phyloP scores from a whole-genome alignment of 2,888 invertebrate genomes.

The Trilocha varians region DNA sequence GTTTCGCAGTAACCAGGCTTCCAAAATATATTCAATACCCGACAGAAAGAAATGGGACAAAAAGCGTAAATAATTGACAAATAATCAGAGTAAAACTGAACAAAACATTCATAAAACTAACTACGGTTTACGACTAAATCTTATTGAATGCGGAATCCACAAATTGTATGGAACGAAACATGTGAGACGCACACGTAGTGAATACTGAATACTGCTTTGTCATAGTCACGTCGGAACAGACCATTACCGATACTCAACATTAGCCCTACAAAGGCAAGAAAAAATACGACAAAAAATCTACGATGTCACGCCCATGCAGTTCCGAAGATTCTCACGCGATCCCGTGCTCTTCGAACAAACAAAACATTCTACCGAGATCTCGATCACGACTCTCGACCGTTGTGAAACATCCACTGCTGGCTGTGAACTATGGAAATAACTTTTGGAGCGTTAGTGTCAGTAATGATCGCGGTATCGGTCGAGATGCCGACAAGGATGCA shows the following conservation, averaged over 20 bases:
- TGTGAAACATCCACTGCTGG: slow-evolving; percentile 7
- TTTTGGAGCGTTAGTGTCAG: slow-evolving; percentile 17
- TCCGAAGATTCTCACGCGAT: slow-evolving; percentile 66
- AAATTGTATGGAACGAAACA: slow-evolving; percentile 21
- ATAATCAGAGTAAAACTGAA: slow-evolving; percentile 22
- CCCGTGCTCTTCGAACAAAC: slow-evolving; percentile 53
- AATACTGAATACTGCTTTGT: slow-evolving; percentile 42
- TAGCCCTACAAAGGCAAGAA: slow-evolving; percentile 49
- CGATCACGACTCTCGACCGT: slow-evolving; percentile 12
- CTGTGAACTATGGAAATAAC: slow-evolving; percentile 8
- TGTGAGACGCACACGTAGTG: slow-evolving; percentile 30
- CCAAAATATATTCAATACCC: slow-evolving; percentile 1
- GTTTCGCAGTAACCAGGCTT: slow-evolving; percentile 12
- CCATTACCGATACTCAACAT: slow-evolving; percentile 56
- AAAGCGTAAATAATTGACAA: slow-evolving; percentile 24
- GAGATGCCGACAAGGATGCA: slow-evolving; percentile 29
- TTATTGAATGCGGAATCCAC: slow-evolving; percentile 4
- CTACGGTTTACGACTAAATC: slow-evolving; percentile 5
- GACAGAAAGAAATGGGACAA: slow-evolving; percentile 12
- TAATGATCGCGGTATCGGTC: slow-evolving; percentile 27
- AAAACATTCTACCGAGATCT: slow-evolving; percentile 36
- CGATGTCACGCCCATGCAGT: slow-evolving; percentile 71
- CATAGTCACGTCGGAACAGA: slow-evolving; percentile 55
- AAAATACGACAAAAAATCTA: slow-evolving; percentile 48
- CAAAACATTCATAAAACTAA: slow-evolving; percentile 18